Conservation (phyloP, 2,113 vertebrate genomes). For the Periophthalmus modestus region DNA sequence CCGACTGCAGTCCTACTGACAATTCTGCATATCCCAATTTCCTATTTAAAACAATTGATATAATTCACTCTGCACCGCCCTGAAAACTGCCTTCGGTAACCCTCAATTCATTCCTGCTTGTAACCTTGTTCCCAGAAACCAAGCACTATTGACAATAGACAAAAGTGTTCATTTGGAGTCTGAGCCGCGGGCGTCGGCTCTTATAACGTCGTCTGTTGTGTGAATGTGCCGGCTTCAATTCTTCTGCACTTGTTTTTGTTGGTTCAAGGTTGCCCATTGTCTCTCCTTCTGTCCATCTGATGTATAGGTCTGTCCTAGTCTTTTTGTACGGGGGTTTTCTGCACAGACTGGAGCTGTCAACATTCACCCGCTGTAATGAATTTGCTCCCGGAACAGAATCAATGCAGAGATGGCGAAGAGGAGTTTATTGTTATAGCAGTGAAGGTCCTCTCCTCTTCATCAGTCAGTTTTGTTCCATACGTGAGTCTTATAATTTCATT, state of each 20-base stretch:
- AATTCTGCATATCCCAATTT: neutral
- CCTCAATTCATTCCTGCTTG: neutral
- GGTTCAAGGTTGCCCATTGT: neutral
- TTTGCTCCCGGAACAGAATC: conserved; percentile 10
- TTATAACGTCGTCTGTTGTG: conserved; percentile 1
- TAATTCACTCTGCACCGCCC: neutral
- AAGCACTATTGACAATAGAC: neutral
- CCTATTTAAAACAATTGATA: neutral
- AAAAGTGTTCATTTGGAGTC: neutral
- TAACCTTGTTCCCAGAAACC: neutral
- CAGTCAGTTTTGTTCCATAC: neutral
- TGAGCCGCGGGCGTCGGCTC: neutral
- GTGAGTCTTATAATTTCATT: neutral
- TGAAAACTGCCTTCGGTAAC: neutral
- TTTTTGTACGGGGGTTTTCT: neutral
- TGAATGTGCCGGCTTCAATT: neutral
- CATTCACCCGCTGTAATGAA: neutral
- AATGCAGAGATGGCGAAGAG: conserved; percentile 6
- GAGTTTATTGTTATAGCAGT: conserved; percentile 7
- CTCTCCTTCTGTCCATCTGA: too few species aligned
- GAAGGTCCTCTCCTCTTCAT: neutral
- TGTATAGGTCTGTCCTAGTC: neutral
- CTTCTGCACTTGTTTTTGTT: neutral
- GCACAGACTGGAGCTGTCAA: neutral
- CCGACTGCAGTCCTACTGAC: too few species aligned